Evolutionary conservation across 2,797 vertebrate species (phyloP).

Genomic region (Esox masquinongy): DNA sequence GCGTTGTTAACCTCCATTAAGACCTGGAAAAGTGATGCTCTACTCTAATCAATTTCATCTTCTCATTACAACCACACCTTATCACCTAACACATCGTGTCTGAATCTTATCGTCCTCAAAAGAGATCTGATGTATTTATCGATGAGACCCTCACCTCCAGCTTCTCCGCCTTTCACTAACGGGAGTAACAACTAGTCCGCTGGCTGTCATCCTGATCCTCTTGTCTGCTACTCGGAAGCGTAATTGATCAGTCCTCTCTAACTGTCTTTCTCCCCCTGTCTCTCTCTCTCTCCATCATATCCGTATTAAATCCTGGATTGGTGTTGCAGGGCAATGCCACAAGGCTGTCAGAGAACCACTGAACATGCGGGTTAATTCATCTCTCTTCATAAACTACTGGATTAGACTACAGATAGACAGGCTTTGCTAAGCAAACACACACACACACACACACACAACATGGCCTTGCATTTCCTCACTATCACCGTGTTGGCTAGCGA

Average conservation of each 20-base stretch:
- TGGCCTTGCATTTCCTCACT: conserved; percentile 59
- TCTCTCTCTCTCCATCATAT: conserved; percentile 26
- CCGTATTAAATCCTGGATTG: conserved; percentile 68
- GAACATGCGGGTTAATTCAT: conserved; percentile 48
- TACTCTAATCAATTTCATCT: neutral
- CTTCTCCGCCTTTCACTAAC: conserved; percentile 56
- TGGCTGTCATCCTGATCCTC: neutral
- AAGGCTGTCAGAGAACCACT: conserved; percentile 37
- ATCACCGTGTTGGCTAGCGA: conserved; percentile 54
- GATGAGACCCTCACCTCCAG: conserved; percentile 32
- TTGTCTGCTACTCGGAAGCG: conserved; percentile 57
- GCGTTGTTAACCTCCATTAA: neutral
- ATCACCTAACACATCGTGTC: neutral
- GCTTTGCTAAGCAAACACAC: conserved; percentile 18
- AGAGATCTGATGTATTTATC: conserved; percentile 29
- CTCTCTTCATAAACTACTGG: conserved; percentile 45
- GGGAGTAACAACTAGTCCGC: conserved; percentile 66
- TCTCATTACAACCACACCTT: neutral
- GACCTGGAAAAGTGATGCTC: neutral
- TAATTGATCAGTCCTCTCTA: conserved; percentile 65
- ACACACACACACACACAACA: neutral
- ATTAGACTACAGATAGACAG: neutral
- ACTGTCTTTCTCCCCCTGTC: neutral
- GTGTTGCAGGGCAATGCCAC: conserved; percentile 57
- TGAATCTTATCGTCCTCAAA: neutral